Conservation (phyloP, 1,140 invertebrate species). For the Heliconius hermathena region DNA sequence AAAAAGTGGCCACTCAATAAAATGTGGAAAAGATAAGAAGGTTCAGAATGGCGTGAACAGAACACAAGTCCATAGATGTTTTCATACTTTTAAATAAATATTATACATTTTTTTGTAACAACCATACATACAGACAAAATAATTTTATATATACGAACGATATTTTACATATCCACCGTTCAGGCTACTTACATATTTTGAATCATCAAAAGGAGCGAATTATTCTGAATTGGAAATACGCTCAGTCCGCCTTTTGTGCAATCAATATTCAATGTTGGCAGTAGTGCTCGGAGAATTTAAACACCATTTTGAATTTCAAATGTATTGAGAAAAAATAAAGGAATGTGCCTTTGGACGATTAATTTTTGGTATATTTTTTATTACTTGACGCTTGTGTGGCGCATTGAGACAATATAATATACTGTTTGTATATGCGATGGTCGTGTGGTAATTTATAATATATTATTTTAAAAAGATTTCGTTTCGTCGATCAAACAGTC, state of each 20-base stretch:
- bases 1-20: too few relatives aligned
- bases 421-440: not conserved
- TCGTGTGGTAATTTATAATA: not conserved
- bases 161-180: slow-evolving; percentile 67
- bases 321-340: slow-evolving; percentile 21
- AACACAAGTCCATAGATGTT: too few relatives aligned
- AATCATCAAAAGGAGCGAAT: slow-evolving; percentile 77
- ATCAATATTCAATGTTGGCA: slow-evolving; percentile 80
- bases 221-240: slow-evolving; percentile 80
- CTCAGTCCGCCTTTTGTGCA: slow-evolving; percentile 77
- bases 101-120: not conserved
- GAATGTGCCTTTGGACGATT: slow-evolving; percentile 8
- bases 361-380: not conserved
- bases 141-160: not conserved
- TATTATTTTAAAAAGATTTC: too few relatives aligned
- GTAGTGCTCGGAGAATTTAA: slow-evolving; percentile 37
- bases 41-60: too few relatives aligned
- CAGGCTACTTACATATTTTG: slow-evolving; percentile 79
- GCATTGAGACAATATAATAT: not conserved
- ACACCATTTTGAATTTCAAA: slow-evolving; percentile 62
- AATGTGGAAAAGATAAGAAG: too few relatives aligned
- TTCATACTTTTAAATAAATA: too few relatives aligned
- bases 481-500: too few relatives aligned
- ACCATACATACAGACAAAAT: not conserved
- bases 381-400: not conserved